Base-by-base conservation (phyloP, 1,140 invertebrate genomes). In the Trypoxylus dichotomus region DNA sequence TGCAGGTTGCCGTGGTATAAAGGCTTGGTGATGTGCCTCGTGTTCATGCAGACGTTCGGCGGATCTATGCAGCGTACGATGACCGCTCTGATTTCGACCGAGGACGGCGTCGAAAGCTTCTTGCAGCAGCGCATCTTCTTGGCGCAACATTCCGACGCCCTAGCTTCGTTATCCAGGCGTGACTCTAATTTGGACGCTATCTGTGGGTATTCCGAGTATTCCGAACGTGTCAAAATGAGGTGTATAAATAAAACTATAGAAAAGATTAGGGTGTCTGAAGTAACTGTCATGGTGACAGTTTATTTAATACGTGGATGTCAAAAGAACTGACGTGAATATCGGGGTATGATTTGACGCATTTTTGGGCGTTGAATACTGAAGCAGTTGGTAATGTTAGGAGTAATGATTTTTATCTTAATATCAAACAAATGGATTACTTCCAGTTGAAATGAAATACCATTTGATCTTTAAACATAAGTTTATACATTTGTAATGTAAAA, bases 61-160 rank as follows among this genome's bases (percentile, higher is more conserved):
- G 75, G 25, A 24, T 80, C 81, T 15, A 76, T 68, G 76, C 85
- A 86, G 71, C 83, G 79, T 10, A 76, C 76, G 5, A 85, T 63
- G 13, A 84, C 54, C 1, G 84, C 82, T 77, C 82, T 82, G 0
- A 86, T 81, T 81, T 86, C 84, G 43, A 85, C 82, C 60, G 75
- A 81, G 6, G 84, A 81, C 3, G 81, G 47, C 25, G 41, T 13
- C 0, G 72, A 1, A 27, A n/a, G 25, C 58, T 21, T 78, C 15
- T 76, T 76, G 60, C 82, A 82, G 63, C 82, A 81, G 24, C 77
- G 54, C 79, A 80, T 79, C 42, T 81, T 78, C 60, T 81, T 80
- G 19, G 71, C 29, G 68, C 82, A 82, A 32, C 80, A 81, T 77
- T 78, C 74, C 2, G 77, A 77, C 37, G 79, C 79, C n/a, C 81